phyloP scores from a whole-genome alignment of 2,888 invertebrate genomes.

The Eilema caniola region DNA sequence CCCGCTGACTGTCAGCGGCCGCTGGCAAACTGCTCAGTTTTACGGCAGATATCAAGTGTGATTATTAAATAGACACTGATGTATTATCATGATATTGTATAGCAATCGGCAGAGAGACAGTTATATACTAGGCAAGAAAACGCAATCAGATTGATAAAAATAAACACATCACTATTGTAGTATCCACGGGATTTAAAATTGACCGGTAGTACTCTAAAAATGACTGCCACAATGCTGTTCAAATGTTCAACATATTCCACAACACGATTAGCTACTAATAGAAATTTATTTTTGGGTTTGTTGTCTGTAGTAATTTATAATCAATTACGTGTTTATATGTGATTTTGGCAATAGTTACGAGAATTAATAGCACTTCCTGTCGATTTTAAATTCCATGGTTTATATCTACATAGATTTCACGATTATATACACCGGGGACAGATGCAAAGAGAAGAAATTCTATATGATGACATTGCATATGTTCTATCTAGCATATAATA shows the following conservation, averaged over 20 bases:
- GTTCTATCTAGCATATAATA: constrained; percentile 11
- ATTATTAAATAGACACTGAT: background rate
- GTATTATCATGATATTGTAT: background rate
- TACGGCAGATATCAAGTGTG: background rate
- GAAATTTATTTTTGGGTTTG: too few relatives aligned
- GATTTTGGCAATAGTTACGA: background rate
- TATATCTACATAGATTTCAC: background rate
- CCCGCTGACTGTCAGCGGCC: background rate
- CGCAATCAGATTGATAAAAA: background rate
- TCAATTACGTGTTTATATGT: background rate
- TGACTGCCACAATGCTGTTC: background rate
- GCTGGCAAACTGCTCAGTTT: background rate
- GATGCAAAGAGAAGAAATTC: background rate
- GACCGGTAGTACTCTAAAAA: background rate
- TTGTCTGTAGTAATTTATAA: too few relatives aligned
- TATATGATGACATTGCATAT: background rate
- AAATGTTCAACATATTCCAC: background rate
- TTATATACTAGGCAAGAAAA: background rate
- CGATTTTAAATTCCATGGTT: background rate
- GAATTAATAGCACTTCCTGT: background rate
- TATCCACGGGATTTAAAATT: background rate
- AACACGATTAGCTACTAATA: too few relatives aligned
- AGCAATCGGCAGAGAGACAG: background rate
- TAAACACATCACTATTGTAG: background rate
- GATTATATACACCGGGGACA: background rate